phyloP scores from a whole-genome alignment of 2,797 vertebrate species.

The Synaphobranchus kaupii region DNA sequence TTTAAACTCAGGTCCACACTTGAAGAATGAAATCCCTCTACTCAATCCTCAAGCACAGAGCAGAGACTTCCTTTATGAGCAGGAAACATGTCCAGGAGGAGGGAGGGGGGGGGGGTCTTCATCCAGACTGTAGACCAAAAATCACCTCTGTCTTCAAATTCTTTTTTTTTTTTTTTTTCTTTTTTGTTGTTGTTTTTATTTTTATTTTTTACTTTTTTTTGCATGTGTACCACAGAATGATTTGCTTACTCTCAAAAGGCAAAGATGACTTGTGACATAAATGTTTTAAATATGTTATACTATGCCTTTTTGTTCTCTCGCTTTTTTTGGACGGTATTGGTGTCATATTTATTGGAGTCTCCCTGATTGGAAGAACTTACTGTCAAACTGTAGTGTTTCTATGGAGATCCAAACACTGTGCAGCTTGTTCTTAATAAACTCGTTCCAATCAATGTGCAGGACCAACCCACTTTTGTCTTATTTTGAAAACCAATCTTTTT shows the following conservation, averaged over 20 bases:
- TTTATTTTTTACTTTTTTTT: conserved; percentile 5
- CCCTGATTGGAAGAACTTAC: conserved; percentile 24
- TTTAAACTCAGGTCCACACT: conserved; percentile 29
- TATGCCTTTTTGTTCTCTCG: conserved; percentile 16
- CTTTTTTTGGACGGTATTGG: conserved; percentile 25
- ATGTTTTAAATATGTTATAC: conserved; percentile 15
- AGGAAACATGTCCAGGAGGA: conserved; percentile 33
- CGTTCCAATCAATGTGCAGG: conserved; percentile 32
- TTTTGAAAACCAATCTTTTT: conserved; percentile 15
- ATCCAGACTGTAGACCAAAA: conserved; percentile 37
- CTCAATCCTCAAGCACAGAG: conserved; percentile 21
- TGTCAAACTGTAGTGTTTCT: conserved; percentile 24
- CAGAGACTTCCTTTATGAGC: conserved; percentile 32
- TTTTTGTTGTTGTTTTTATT: conserved; percentile 20
- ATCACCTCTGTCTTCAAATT: conserved; percentile 41
- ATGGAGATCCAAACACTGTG: conserved; percentile 25
- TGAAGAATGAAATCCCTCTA: conserved; percentile 35
- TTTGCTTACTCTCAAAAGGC: conserved; percentile 11
- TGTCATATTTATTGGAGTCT: conserved; percentile 21
- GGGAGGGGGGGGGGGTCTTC: conserved; percentile 41
- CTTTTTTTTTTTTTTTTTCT: conserved; percentile 27
- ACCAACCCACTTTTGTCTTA: conserved; percentile 26
- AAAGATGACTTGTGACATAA: conserved; percentile 10
- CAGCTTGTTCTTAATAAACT: conserved; percentile 29
- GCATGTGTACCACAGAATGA: neutral